A percentile compares a stretch with the other conserved stretches of the same genome.
Conservation (phyloP, 2,113 vertebrate species). For the Egretta garzetta region DNA sequence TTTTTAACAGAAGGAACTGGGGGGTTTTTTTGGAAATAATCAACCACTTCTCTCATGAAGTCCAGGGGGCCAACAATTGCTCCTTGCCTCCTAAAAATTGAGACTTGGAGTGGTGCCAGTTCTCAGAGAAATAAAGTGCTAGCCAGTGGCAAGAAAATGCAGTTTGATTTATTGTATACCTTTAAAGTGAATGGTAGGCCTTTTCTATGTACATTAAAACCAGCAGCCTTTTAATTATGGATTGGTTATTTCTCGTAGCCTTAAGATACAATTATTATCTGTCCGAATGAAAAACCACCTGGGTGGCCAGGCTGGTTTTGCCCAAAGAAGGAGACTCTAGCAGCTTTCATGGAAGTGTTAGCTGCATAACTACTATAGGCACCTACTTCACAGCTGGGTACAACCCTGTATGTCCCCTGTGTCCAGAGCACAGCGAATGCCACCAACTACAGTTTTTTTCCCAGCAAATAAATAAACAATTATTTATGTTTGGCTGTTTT, state of each 20-base stretch:
- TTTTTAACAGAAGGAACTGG: not conserved
- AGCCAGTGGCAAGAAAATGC: conserved; percentile 49
- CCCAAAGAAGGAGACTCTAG: not conserved
- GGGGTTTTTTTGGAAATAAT: not conserved
- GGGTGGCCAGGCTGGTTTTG: conserved; percentile 7
- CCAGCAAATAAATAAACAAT: not conserved
- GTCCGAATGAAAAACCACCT: not conserved
- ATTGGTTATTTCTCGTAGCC: conserved; percentile 44
- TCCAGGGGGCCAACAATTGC: not conserved
- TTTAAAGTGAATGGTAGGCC: conserved; percentile 23
- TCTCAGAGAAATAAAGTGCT: conserved; percentile 38
- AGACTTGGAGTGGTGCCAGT: not conserved
- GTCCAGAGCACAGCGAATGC: not conserved
- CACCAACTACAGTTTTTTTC: not conserved
- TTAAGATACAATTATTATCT: conserved; percentile 41
- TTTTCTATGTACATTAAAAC: conserved; percentile 19
- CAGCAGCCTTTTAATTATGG: conserved; percentile 57
- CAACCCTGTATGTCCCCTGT: not conserved
- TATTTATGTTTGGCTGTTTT: not conserved
- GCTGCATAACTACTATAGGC: not conserved
- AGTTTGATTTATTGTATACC: conserved; percentile 36
- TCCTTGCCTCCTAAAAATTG: conserved; percentile 15
- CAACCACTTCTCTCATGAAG: not conserved
- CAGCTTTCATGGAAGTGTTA: not conserved
- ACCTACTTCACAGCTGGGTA: not conserved